Evolutionary conservation across 2,888 invertebrate genomes (phyloP), one percentile per base, ranked within the genome.

Genomic region (Ectemnius cavifrons): DNA sequence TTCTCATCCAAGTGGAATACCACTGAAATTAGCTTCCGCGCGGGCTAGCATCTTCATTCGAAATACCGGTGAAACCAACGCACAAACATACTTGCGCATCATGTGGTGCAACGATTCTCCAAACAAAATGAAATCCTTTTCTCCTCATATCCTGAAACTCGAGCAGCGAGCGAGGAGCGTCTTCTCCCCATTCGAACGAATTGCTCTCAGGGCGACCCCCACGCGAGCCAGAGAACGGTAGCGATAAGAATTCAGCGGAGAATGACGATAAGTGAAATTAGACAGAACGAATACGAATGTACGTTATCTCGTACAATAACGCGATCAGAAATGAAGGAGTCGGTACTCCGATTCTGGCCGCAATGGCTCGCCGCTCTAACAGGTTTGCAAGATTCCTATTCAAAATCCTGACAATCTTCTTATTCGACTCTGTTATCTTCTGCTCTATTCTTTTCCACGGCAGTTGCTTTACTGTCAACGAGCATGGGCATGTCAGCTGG

Each of bases 401-500:
- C 28, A 18, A 63, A 45, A 18, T 14, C 49, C 49, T 13, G 8
- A 18, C 8, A 6, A 37, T 46, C 11, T n/a, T 11, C 5, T 37
- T 27, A 11, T 27, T 28, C 23, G 20, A 37, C n/a, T 46, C 13
- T 14, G 13, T 59, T 27, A 14, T 23, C 61, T 11, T 45, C 27
- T 27, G n/a, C 14, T 8, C 45, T 16, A 2, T 14, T 14, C 8
- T 14, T 67, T 81, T 75, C 52, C 27, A 59, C 2, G 49, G 18
- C 63, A 89, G 89, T 86, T n/a, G 76, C 77, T 27, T 23, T 87
- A 20, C 66, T 88, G 66, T 69, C 82, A 23, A 28, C 83, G 23
- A 79, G 77, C 63, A 61, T 84, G 11, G 89, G 88, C 5, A 67
- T 88, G 59, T 66, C 77, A 18, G 28, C 76, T n/a, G 89, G 88